Percentiles rank a stretch among this genome's conserved stretches.
Conservation (phyloP, 2,797 vertebrate genomes). For the Chelon auratus region DNA sequence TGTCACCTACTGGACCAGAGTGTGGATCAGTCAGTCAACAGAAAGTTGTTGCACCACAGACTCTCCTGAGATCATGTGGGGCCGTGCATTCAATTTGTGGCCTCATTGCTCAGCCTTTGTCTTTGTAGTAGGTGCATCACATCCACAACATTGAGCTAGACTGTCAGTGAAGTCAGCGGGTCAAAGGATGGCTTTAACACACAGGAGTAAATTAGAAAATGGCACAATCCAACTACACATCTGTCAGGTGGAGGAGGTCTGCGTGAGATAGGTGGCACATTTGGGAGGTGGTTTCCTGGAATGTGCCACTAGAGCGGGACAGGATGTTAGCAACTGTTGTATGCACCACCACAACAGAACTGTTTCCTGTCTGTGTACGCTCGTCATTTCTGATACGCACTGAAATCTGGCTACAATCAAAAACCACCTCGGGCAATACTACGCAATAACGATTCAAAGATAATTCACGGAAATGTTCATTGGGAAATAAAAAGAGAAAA, state of each 20-base stretch:
- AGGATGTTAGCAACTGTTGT: conserved; percentile 85
- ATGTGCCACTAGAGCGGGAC: conserved; percentile 83
- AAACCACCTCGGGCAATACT: conserved; percentile 24
- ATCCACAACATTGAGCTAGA: background rate
- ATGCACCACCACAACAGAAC: conserved; percentile 83
- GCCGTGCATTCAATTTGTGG: background rate
- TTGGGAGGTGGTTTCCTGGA: conserved; percentile 83
- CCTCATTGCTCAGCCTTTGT: background rate
- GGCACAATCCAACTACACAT: conserved; percentile 16
- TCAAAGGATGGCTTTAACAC: conserved; percentile 39
- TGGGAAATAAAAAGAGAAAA: background rate
- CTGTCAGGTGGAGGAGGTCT: conserved; percentile 28
- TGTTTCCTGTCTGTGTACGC: conserved; percentile 79
- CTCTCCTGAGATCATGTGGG: too few species aligned
- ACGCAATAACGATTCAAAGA: conserved; percentile 3
- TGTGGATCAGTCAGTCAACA: too few species aligned
- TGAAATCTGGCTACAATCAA: conserved; percentile 61
- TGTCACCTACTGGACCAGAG: too few species aligned
- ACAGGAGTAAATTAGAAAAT: conserved; percentile 54
- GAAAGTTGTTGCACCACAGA: too few species aligned
- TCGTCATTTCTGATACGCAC: conserved; percentile 51
- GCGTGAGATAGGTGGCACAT: conserved; percentile 63
- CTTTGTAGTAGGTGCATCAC: background rate
- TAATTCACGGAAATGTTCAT: background rate
- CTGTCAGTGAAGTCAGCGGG: conserved; percentile 21